These are phyloP conservation scores for Orthonyx spaldingii DNA, from an alignment of 2,113 vertebrate species.

Conservation along the genomic window DNA sequence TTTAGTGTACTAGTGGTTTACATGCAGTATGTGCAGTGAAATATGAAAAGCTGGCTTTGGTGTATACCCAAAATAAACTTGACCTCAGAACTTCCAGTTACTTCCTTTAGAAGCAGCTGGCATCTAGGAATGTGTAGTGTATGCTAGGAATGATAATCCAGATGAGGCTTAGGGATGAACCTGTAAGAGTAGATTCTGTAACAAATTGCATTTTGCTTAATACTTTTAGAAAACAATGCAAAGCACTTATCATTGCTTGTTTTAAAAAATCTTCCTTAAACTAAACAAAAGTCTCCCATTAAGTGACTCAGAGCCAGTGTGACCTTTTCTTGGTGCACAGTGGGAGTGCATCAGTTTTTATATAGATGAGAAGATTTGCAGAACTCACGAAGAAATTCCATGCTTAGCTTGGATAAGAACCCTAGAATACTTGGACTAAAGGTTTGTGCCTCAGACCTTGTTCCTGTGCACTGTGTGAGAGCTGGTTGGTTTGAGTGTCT, in stretches of 20 bases:
- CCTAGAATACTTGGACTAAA: not conserved
- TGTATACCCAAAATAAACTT: not conserved
- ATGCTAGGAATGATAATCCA: not conserved
- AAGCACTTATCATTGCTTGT: not conserved
- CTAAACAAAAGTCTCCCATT: not conserved
- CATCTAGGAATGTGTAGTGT: not conserved
- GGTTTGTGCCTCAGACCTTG: not conserved
- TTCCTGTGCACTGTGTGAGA: not conserved
- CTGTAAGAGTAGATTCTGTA: not conserved
- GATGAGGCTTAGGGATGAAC: not conserved
- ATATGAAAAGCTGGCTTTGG: not conserved
- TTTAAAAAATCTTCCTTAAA: not conserved
- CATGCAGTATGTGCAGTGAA: not conserved
- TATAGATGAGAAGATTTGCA: not conserved
- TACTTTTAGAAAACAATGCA: not conserved
- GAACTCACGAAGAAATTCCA: not conserved
- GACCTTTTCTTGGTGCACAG: not conserved
- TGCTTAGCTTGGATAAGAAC: not conserved
- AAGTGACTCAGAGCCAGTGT: not conserved
- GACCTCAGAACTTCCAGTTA: not conserved
- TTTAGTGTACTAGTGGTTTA: not conserved
- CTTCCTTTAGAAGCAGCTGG: not conserved
- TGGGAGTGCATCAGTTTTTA: not conserved
- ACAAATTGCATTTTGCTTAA: not conserved
- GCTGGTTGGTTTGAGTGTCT: not conserved